Evolutionary conservation across 2,113 vertebrate genomes (phyloP).

Genomic region (Sciurus niger): DNA sequence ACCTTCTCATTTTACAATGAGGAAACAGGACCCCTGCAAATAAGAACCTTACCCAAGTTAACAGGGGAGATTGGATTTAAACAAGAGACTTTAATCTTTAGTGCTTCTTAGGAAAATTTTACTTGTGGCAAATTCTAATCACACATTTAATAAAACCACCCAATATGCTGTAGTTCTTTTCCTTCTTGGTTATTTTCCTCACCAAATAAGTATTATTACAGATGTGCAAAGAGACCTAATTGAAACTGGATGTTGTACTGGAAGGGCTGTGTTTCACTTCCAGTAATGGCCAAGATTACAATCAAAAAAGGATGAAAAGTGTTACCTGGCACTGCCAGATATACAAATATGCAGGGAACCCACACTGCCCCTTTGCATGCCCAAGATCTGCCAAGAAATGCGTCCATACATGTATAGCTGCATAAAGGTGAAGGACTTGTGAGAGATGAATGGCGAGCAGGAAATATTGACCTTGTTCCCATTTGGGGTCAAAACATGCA

Average conservation of each 20-base stretch:
- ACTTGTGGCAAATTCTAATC: neutral
- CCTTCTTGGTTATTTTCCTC: neutral
- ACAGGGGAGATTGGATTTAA: neutral
- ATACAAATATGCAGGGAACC: neutral
- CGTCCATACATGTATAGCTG: neutral
- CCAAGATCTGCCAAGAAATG: neutral
- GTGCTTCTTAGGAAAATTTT: conserved; percentile 9
- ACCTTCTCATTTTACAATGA: conserved; percentile 27
- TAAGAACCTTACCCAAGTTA: neutral
- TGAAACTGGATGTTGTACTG: neutral
- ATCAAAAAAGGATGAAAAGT: neutral
- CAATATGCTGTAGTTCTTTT: neutral
- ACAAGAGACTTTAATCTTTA: neutral
- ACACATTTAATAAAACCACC: neutral
- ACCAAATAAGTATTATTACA: conserved; percentile 28
- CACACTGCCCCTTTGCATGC: neutral
- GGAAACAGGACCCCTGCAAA: neutral
- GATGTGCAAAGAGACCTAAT: neutral
- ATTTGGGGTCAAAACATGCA: conserved; percentile 61
- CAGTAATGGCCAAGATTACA: conserved; percentile 28
- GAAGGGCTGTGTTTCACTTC: conserved; percentile 15
- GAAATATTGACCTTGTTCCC: conserved; percentile 66
- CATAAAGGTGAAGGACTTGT: neutral
- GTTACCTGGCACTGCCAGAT: neutral
- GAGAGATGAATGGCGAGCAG: conserved; percentile 3